phyloP scores from a whole-genome alignment of 2,888 invertebrate species.

The Noctua comes region DNA sequence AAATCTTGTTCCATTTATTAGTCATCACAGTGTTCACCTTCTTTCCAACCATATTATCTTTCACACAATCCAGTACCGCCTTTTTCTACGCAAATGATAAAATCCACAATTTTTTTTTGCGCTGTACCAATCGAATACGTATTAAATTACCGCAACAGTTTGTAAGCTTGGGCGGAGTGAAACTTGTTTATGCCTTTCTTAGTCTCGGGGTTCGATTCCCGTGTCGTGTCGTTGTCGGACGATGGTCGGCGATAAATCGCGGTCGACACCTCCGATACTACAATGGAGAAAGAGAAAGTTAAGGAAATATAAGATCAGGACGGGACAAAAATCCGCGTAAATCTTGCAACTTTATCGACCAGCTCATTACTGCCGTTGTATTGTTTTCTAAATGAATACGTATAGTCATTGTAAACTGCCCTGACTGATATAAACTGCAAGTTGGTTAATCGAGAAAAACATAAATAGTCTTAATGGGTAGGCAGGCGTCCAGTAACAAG shows the following conservation, averaged over 20 bases:
- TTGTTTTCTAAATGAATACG: constrained; percentile 68
- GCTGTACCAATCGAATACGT: constrained; percentile 36
- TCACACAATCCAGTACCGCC: neutral
- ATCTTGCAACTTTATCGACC: constrained; percentile 62
- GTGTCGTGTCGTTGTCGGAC: constrained; percentile 82
- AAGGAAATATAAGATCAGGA: constrained; percentile 79
- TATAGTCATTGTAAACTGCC: constrained; percentile 59
- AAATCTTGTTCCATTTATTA: neutral
- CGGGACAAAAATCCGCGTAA: constrained; percentile 76
- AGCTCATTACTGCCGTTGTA: constrained; percentile 62
- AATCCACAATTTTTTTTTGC: constrained; percentile 48
- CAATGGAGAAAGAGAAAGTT: constrained; percentile 88
- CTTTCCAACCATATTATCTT: neutral
- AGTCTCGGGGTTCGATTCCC: constrained; percentile 81
- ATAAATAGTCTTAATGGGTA: constrained; percentile 60
- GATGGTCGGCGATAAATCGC: constrained; percentile 85
- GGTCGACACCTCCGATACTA: constrained; percentile 84
- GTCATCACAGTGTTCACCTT: neutral
- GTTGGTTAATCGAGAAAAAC: constrained; percentile 57
- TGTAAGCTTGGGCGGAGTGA: constrained; percentile 70
- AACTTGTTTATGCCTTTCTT: constrained; percentile 77
- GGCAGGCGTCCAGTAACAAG: constrained; percentile 30
- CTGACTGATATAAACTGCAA: constrained; percentile 53
- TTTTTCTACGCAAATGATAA: constrained; percentile 23
- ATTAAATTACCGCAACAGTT: constrained; percentile 65